Evolutionary conservation across 2,797 vertebrate species (phyloP), one percentile per base, ranked within the genome.

Genomic region (Austrolebias charrua): DNA sequence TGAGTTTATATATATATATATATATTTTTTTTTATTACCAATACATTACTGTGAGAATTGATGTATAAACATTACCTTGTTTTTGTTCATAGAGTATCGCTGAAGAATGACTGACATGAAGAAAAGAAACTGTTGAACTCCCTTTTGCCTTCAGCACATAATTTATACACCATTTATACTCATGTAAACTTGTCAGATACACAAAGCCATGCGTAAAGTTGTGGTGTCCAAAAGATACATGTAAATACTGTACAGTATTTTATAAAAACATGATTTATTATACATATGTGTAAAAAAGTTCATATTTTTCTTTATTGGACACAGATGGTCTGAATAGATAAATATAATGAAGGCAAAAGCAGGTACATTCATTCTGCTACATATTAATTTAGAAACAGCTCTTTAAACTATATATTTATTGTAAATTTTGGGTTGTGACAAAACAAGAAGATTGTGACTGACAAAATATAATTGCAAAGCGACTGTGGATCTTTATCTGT

Each of bases 81-180:
- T 9, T 79, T 18, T 86, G 13, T 71, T 60, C 63, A 6, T 43
- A 92, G 91, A 81, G 5, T 75, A 50, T 69, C 55, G 70, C 78
- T 75, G 79, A 55, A 74, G 64, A 87, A 66, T 28, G 81, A 79
- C 62, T 87, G 81, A 85, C 52, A 1, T 42, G 59, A 80, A 49
- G 69, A 69, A 6, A 66, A 66, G 24, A 66, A 18, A 62, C 31
- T 1, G 7, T 24, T 24, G 2, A 24, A 24, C 62, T 47, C 62
- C 69, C 35, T 15, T 33, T 71, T 50, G 55, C 69, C 62, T 50
- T 85, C 81, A 60, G 48, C 62, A 61, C 69, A 82, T 85, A 55
- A 86, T 80, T 79, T 85, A 75, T 73, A 73, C 40, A 78, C 38
- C 60, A 80, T 81, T 84, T 85, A 80, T 67, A 56, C 46, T n/a